Evolutionary conservation across 1,140 invertebrate genomes (phyloP).

Genomic region (Whitmania pigra): DNA sequence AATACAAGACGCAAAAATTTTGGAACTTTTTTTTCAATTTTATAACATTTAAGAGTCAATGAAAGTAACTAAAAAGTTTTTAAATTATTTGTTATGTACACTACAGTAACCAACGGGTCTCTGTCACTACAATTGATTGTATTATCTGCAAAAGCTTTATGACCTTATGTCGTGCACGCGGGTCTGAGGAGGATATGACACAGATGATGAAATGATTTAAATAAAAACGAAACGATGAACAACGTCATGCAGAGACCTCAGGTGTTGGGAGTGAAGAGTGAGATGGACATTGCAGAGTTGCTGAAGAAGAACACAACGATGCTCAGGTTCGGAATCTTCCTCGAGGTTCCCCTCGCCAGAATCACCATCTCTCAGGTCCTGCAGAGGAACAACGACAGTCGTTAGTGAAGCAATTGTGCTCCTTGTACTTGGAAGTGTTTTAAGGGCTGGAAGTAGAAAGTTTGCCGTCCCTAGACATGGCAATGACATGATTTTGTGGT

Average conservation of each 20-base stretch:
- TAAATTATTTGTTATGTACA: too few species aligned
- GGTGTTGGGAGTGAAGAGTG: constrained; percentile 88
- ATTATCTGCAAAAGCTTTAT: too few species aligned
- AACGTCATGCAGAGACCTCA: constrained; percentile 62
- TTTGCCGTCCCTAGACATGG: not conserved
- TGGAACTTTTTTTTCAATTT: too few species aligned
- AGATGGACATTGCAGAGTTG: constrained; percentile 89
- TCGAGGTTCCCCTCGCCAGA: constrained; percentile 89
- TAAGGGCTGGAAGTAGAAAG: not conserved
- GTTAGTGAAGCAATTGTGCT: constrained; percentile 29
- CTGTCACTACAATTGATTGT: too few species aligned
- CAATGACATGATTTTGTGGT: too few species aligned
- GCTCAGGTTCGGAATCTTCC: constrained; percentile 76
- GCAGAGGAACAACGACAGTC: constrained; percentile 81
- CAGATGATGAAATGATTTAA: too few species aligned
- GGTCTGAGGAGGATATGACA: too few species aligned
- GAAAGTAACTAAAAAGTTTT: too few species aligned
- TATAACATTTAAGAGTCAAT: too few species aligned
- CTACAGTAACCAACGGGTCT: too few species aligned
- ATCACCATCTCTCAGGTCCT: constrained; percentile 79
- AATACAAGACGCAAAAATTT: too few species aligned
- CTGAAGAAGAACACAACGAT: constrained; percentile 83
- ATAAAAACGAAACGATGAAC: not conserved
- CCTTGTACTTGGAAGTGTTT: constrained; percentile 1
- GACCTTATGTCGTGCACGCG: too few species aligned